Conservation (phyloP, 2,113 vertebrate genomes). For the Tychaedon coryphoeus region DNA sequence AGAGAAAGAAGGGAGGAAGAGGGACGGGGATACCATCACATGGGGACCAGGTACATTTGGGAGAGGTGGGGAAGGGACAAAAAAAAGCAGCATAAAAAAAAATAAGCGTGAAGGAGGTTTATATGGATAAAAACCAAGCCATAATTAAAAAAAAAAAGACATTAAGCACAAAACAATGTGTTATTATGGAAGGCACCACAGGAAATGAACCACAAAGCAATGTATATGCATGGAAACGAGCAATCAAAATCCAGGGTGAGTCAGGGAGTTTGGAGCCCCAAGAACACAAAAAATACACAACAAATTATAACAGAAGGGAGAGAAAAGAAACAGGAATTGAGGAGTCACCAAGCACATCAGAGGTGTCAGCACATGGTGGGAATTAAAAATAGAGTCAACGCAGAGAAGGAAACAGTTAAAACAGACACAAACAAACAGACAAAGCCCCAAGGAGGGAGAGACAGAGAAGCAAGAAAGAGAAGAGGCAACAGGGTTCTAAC, state of each 20-base stretch:
- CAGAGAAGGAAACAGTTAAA: not conserved
- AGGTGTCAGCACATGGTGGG: not conserved
- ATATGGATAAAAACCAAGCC: not conserved
- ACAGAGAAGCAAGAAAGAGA: not conserved
- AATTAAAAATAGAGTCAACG: not conserved
- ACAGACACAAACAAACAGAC: not conserved
- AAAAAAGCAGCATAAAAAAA: slow-evolving; percentile 15
- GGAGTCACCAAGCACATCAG: not conserved
- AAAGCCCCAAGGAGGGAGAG: not conserved
- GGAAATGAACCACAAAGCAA: not conserved
- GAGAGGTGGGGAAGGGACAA: not conserved
- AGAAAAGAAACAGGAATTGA: not conserved
- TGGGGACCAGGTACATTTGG: not conserved
- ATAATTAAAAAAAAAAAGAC: slow-evolving; percentile 32
- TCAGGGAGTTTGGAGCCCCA: not conserved
- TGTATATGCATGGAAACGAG: not conserved
- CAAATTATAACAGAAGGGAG: not conserved
- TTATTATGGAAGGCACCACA: not conserved
- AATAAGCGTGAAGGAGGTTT: slow-evolving; percentile 41
- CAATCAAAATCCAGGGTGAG: slow-evolving; percentile 32
- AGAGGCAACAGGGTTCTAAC: not conserved
- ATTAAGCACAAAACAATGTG: not conserved
- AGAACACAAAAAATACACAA: not conserved
- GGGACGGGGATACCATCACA: not conserved
- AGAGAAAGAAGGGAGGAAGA: slow-evolving; percentile 5